Evolutionary conservation across 2,113 vertebrate species (phyloP).

Genomic region (Brachyistius frenatus): DNA sequence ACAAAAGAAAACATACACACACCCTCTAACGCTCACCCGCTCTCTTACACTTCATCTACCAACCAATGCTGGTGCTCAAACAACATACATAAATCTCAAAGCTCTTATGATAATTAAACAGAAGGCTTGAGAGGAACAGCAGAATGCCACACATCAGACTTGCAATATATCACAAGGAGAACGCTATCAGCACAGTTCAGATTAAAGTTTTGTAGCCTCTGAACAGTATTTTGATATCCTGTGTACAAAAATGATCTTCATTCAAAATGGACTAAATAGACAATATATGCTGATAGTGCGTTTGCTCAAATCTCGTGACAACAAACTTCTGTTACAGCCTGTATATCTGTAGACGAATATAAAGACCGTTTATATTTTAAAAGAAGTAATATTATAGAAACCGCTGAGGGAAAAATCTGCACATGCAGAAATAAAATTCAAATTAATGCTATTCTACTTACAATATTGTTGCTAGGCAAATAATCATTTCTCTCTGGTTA

Average conservation of each 20-base stretch:
- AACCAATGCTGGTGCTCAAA: constrained; percentile 21
- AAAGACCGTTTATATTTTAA: not conserved
- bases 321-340: not conserved
- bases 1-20: constrained; percentile 27
- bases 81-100: constrained; percentile 46
- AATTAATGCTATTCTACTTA: constrained; percentile 8
- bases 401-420: not conserved
- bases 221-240: constrained; percentile 6
- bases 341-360: not conserved
- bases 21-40: constrained; percentile 5
- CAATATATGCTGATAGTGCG: not conserved
- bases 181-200: not conserved
- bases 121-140: constrained; percentile 20
- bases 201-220: constrained; percentile 18
- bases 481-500: constrained; percentile 58
- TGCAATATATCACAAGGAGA: not conserved
- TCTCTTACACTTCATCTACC: not conserved
- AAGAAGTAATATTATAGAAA: not conserved
- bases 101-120: constrained; percentile 33
- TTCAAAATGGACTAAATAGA: constrained; percentile 20
- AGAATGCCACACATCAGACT: constrained; percentile 10
- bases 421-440: constrained; percentile 13
- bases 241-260: not conserved
- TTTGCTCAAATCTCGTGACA: constrained; percentile 10
- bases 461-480: constrained; percentile 70